Base-by-base conservation (phyloP, 2,888 invertebrate species). In the Lepas anatifera region DNA sequence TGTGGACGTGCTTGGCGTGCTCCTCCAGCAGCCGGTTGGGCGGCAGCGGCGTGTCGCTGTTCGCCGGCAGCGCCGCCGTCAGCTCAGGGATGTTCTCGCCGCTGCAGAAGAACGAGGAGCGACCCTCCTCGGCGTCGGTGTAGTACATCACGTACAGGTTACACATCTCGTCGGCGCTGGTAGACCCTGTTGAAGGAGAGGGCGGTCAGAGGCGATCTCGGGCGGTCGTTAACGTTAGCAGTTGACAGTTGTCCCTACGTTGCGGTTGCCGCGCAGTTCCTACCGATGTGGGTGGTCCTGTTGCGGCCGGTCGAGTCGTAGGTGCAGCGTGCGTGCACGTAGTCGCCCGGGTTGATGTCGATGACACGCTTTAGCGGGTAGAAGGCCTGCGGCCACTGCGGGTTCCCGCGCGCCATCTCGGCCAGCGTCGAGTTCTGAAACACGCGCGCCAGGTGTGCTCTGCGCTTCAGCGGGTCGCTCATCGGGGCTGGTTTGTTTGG, bases 311-410 rank as follows among this genome's bases (percentile, higher is more conserved):
- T 78, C 1, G 84, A 82, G 74, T 83, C 80, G 76, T 80, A 85
- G 32, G 84, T 82, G 75, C 85, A 85, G 35, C 83, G 78, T 1
- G 84, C 84, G 67, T 81, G 77, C 35, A 75, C 74, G 67, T 78
- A 75, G 74, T 85, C 84, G 41, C 79, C 80, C 32, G 79, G 79
- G 32, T 79, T 77, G 22, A 85, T 80, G 25, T 77, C 77, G 48
- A 80, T 72, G 13, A 77, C 75, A 22, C 76, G 72, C 1, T 78
- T 74, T 74, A 82, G 79, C 39, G 83, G 82, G 76, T 85, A 84
- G 77, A 85, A 85, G 22, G 85, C 81, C 80, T 85, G 85, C 0
- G 85, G 85, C 85, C 84, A 84, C 74, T 84, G 84, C 2, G 85
- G 85, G 76, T 85, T 84, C 63, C 84, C 83, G 75, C 83, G 84